Base-by-base conservation (phyloP, 1,140 invertebrate species). In the Teleogryllus occipitalis region DNA sequence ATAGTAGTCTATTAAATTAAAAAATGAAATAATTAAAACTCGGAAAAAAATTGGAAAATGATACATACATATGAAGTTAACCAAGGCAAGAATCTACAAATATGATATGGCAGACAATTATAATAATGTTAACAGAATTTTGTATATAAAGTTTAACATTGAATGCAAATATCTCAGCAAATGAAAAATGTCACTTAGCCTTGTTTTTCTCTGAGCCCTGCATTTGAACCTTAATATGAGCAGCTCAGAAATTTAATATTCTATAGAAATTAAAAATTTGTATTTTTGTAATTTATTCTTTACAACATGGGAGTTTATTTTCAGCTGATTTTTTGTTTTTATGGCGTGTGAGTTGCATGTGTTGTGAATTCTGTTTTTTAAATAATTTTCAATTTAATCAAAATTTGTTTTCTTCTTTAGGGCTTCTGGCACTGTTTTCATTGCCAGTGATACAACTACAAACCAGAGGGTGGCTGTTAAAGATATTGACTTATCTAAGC, bases 401-500 rank as follows among this genome's bases (percentile, higher is more conserved):
- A 47, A 47, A n/a, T 18, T 74, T 80, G n/a, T 77, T 77, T 80
- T 81, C 77, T 79, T 75, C 81, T 83, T 8, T 80, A 87, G 86
- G 73, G 94, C 94, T 75, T 95, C 96, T 39, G 97, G 97, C 75
- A 96, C 93, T 73, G 97, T 98, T 7, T 98, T 95, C 85, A 96
- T 95, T 80, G 97, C 97, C 0, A 91, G 90, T 54, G 95, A 98
- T 86, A 89, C 91, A 73, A 90, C 91, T 49, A 92, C 92, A 46
- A 90, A 92, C 75, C 88, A 93, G 14, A 92, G 92, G 86, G 96
- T 98, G 8, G 97, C 97, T 8, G 95, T 99, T 79, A 98, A 99
- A 87, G 96, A 97, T 83, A 98, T 99, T 87, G 97, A 98, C 87
- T 89, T 98, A 83, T 91, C 92, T 8, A 96, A 97, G 85, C 97